Percentiles rank a stretch among this genome's conserved stretches.
These are phyloP conservation scores for Omphaloscelis lunosa DNA, from an alignment of 2,888 invertebrate genomes.

Conservation along the genomic window DNA sequence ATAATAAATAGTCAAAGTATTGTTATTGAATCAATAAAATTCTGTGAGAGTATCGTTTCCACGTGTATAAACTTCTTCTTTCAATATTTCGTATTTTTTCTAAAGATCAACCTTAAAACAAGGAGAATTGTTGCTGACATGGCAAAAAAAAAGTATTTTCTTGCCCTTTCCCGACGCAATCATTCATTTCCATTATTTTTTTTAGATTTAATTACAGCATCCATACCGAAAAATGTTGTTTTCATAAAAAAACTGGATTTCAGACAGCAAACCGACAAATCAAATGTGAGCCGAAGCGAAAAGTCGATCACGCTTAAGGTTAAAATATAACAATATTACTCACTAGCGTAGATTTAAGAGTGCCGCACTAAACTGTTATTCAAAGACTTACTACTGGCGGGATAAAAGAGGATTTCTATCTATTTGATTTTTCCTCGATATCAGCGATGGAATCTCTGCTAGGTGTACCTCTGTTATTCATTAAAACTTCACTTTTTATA, in stretches of 20 bases:
- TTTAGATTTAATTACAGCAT: neutral
- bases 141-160: too few relatives aligned
- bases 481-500: constrained; percentile 17
- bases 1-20: too few relatives aligned
- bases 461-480: constrained; percentile 3
- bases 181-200: neutral
- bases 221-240: neutral
- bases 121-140: too few relatives aligned
- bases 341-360: constrained; percentile 7
- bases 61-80: neutral
- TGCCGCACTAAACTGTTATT: constrained; percentile 9
- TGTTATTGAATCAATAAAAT: neutral
- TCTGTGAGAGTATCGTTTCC: neutral
- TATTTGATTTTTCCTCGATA: constrained; percentile 18
- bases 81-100: neutral
- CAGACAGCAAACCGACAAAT: constrained; percentile 8
- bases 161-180: neutral
- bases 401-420: constrained; percentile 9
- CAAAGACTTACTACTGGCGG: neutral
- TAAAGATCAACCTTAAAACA: neutral
- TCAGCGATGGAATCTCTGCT: constrained; percentile 2
- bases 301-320: neutral
- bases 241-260: constrained; percentile 6
- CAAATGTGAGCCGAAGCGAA: neutral
- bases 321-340: constrained; percentile 32